A percentile compares a stretch with the other conserved stretches of the same genome.
These are phyloP conservation scores for Scortum barcoo DNA, from an alignment of 2,113 vertebrate genomes.

Conservation along the genomic window DNA sequence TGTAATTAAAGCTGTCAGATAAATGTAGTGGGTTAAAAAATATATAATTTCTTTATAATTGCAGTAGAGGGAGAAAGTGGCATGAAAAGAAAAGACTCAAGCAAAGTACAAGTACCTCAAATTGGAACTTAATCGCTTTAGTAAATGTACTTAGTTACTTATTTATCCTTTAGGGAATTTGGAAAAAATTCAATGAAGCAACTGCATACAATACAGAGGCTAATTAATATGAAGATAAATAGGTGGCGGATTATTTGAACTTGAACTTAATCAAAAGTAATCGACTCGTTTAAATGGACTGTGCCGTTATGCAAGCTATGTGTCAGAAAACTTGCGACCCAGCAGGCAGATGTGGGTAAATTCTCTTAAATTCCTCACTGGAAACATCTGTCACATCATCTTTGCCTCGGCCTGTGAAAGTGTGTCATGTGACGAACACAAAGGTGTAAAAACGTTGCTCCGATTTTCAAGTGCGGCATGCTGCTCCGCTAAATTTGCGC, in stretches of 20 bases:
- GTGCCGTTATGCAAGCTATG: not conserved
- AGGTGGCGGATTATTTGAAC: not conserved
- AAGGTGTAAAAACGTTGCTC: not conserved
- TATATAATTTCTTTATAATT: too few species aligned
- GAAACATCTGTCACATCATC: not conserved
- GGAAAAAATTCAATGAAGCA: not conserved
- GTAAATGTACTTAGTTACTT: too few species aligned
- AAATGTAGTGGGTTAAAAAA: too few species aligned
- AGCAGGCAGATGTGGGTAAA: not conserved
- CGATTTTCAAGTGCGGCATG: constrained; percentile 15
- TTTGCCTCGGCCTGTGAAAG: not conserved
- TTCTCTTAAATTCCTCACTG: not conserved
- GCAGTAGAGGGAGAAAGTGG: too few species aligned
- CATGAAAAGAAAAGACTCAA: too few species aligned
- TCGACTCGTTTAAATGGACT: not conserved
- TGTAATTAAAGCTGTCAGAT: too few species aligned
- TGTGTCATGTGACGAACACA: not conserved
- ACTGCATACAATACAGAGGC: not conserved
- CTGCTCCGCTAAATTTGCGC: constrained; percentile 28
- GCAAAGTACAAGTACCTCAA: too few species aligned
- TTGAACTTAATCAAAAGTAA: not conserved
- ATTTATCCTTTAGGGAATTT: not conserved
- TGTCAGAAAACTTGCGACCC: not conserved
- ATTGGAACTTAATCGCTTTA: too few species aligned
- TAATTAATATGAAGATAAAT: not conserved